A percentile compares a stretch with the other conserved stretches of the same genome.
phyloP scores from a whole-genome alignment of 2,797 vertebrate genomes.

The Falco columbarius region DNA sequence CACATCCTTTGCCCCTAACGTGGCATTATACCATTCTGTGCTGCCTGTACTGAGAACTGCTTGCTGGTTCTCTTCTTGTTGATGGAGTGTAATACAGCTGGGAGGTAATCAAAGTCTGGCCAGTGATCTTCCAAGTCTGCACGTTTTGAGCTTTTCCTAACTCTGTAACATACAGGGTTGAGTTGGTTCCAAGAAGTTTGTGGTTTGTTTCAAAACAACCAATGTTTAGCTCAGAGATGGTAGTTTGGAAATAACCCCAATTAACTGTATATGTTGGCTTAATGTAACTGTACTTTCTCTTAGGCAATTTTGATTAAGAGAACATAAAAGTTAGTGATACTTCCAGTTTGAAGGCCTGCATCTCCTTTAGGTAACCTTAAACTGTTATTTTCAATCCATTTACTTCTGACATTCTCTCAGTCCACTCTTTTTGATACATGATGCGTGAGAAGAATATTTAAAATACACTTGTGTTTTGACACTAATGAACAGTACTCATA shows the following conservation, averaged over 20 bases:
- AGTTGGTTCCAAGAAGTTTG: neutral
- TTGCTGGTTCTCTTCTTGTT: neutral
- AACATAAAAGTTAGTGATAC: neutral
- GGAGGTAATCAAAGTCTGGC: neutral
- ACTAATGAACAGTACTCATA: slow-evolving; percentile 6
- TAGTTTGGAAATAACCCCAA: neutral
- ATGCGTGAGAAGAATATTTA: neutral
- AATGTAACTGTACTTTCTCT: neutral
- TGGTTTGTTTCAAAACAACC: neutral
- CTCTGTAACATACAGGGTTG: neutral
- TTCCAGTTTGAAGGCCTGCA: neutral
- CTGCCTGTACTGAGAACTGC: neutral
- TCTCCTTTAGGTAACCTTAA: neutral
- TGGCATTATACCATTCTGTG: neutral
- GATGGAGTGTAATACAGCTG: neutral
- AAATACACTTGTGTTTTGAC: slow-evolving; percentile 19
- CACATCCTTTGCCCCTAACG: rapidly evolving
- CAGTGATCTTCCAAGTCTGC: neutral
- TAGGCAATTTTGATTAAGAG: neutral
- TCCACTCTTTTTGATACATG: neutral
- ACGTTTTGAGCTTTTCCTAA: neutral
- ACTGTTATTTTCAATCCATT: slow-evolving; percentile 25
- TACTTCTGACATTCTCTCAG: slow-evolving; percentile 20
- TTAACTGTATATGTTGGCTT: neutral
- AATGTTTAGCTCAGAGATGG: neutral